Evolutionary conservation across 2,797 vertebrate species (phyloP).

Genomic region (Percopsis omiscomaycus): DNA sequence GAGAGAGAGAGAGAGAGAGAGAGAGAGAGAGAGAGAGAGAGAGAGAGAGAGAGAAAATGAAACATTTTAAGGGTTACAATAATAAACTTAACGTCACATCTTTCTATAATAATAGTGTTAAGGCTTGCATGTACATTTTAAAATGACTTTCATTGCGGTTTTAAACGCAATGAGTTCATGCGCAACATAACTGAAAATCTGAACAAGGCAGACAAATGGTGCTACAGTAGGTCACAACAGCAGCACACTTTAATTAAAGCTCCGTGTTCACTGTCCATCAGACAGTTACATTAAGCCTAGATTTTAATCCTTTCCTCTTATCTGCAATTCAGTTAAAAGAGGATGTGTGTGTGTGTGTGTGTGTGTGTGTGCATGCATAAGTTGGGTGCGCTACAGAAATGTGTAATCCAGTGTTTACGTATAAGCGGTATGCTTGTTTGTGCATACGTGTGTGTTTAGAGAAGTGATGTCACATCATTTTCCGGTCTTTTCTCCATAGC

Average conservation of each 20-base stretch:
- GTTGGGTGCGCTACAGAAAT: not conserved
- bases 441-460: conserved; percentile 17
- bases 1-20: not conserved
- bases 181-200: not conserved
- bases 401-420: not conserved
- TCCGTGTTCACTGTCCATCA: conserved; percentile 15
- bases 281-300: conserved; percentile 13
- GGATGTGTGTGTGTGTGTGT: not conserved
- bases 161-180: not conserved
- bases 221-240: conserved; percentile 3
- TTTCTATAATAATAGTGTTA: conserved; percentile 17
- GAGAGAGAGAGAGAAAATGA: conserved; percentile 1
- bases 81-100: conserved; percentile 19
- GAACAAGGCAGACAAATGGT: not conserved
- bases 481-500: conserved; percentile 26
- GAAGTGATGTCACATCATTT: conserved; percentile 25
- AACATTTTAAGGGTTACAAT: too few species aligned
- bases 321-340: conserved; percentile 2
- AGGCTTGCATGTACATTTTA: not conserved
- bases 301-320: not conserved
- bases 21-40: conserved; percentile 1
- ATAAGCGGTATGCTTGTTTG: conserved; percentile 8
- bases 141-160: conserved; percentile 3
- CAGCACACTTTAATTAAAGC: conserved; percentile 11
- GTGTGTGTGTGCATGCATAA: not conserved